phyloP scores from a whole-genome alignment of 2,113 vertebrate genomes.

The Lampris megalopsis region DNA sequence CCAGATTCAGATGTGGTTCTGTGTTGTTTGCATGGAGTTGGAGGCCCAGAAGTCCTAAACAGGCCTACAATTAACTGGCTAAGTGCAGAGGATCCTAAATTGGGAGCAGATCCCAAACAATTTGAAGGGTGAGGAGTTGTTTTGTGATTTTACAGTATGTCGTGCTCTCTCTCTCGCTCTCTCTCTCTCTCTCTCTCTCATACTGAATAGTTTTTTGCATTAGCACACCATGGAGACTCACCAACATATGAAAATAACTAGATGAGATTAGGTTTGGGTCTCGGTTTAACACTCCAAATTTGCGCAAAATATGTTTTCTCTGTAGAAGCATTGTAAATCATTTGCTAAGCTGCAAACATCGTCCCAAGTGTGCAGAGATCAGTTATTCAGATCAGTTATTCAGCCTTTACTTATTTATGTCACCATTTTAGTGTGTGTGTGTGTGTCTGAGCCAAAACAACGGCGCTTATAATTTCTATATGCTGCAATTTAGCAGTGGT shows the following conservation, averaged over 20 bases:
- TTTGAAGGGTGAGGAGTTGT: conserved; percentile 5
- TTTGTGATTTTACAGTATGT: neutral
- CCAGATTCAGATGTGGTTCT: conserved; percentile 54
- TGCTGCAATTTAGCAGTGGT: neutral
- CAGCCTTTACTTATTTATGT: conserved; percentile 17
- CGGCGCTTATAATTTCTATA: neutral
- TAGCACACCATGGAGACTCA: conserved; percentile 36
- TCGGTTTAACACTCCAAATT: conserved; percentile 34
- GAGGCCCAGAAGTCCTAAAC: conserved; percentile 45
- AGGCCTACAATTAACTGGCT: conserved; percentile 63
- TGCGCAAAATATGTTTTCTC: conserved; percentile 48
- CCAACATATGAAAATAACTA: conserved; percentile 53
- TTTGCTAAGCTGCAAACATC: conserved; percentile 39
- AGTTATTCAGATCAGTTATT: neutral
- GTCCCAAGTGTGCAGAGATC: conserved; percentile 25
- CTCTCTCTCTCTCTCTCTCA: neutral
- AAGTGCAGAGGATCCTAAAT: conserved; percentile 51
- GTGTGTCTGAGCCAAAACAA: neutral
- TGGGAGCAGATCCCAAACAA: conserved; percentile 50
- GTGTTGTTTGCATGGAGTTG: conserved; percentile 43
- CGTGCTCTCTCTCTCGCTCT: neutral
- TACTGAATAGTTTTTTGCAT: conserved; percentile 26
- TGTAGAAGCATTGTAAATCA: conserved; percentile 58
- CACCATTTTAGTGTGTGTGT: conserved; percentile 31
- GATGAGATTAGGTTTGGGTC: conserved; percentile 50